Conservation (phyloP, 2,888 invertebrate genomes). For the Arctia plantaginis region DNA sequence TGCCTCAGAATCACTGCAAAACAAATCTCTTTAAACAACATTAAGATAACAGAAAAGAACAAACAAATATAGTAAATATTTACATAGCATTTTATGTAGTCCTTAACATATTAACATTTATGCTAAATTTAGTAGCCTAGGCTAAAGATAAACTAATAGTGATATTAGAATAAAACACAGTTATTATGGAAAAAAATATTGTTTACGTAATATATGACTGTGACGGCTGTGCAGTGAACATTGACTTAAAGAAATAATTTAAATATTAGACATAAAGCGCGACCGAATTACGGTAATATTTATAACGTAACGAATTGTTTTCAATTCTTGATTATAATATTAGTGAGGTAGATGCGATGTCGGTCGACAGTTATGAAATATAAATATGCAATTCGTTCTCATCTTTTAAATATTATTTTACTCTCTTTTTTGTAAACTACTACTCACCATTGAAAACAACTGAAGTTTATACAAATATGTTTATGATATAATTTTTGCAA, state of each 20-base stretch:
- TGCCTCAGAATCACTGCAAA: no score
- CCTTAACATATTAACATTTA: not conserved
- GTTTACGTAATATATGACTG: not conserved
- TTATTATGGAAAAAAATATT: not conserved
- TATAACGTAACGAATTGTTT: not conserved
- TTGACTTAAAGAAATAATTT: not conserved
- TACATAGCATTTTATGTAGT: not conserved
- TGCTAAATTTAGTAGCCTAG: constrained; percentile 7
- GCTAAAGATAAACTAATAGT: not conserved
- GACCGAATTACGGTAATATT: not conserved
- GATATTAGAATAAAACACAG: not conserved
- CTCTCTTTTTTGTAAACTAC: no score
- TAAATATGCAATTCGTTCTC: not conserved
- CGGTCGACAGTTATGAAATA: not conserved
- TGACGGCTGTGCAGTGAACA: not conserved
- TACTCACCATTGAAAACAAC: no score
- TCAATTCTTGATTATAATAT: not conserved
- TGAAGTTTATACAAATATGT: no score
- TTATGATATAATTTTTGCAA: no score
- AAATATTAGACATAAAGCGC: not conserved
- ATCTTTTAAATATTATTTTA: not conserved
- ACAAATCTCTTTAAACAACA: not conserved
- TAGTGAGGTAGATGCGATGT: not conserved
- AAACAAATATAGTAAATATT: not conserved
- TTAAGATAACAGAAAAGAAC: not conserved